phyloP scores from a whole-genome alignment of 2,797 vertebrate genomes.

The Pipistrellus pygmaeus region DNA sequence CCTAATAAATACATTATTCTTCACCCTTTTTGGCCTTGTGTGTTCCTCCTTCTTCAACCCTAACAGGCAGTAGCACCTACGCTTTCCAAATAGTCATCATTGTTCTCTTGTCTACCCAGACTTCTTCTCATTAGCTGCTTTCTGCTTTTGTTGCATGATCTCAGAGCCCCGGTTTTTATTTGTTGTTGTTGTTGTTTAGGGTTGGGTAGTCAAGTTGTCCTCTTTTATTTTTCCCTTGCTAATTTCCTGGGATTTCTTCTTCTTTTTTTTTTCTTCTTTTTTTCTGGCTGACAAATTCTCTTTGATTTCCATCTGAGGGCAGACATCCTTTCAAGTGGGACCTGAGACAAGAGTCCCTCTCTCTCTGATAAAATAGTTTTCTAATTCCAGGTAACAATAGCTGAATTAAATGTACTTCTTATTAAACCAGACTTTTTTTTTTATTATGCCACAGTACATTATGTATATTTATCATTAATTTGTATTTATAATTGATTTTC shows the following conservation, averaged over 20 bases:
- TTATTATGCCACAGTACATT: not conserved
- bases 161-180: conserved; percentile 84
- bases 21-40: no score
- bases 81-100: conserved; percentile 77
- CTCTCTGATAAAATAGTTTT: conserved; percentile 27
- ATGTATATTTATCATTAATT: not conserved
- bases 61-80: conserved; percentile 58
- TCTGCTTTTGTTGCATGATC: conserved; percentile 90
- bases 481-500: conserved; percentile 5
- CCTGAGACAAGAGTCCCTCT: no score
- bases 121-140: conserved; percentile 88
- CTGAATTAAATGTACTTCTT: conserved; percentile 5
- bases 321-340: no score
- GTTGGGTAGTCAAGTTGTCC: conserved; percentile 85
- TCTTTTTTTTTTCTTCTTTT: conserved; percentile 59
- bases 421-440: not conserved
- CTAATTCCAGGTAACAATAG: not conserved
- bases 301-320: conserved; percentile 88
- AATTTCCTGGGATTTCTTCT: conserved; percentile 89
- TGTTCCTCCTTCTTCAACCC: no score
- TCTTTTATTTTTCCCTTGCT: conserved; percentile 90
- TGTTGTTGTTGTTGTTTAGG: no score
- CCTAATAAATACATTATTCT: no score
- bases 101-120: conserved; percentile 85
- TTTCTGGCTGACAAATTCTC: conserved; percentile 89